Evolutionary conservation across 2,113 vertebrate genomes (phyloP).

Genomic region (Nestor notabilis): DNA sequence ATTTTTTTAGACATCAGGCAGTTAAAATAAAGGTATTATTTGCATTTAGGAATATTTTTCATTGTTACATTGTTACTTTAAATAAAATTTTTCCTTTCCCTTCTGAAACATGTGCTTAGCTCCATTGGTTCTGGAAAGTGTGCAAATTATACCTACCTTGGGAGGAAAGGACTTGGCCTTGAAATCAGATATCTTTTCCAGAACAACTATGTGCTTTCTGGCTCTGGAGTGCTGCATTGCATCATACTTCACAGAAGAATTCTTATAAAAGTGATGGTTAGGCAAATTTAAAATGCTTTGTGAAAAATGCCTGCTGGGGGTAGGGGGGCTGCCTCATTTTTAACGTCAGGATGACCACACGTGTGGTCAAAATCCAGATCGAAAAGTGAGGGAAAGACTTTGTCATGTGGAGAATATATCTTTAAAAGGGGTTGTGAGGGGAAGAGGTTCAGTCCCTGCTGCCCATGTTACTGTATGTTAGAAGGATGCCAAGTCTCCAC

Average conservation of each 20-base stretch:
- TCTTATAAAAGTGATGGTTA: neutral
- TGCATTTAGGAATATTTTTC: neutral
- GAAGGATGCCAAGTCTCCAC: neutral
- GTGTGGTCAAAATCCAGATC: neutral
- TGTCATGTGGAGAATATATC: neutral
- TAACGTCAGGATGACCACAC: neutral
- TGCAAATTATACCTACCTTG: slow-evolving; percentile 10
- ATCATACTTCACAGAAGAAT: slow-evolving; percentile 7
- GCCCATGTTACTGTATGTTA: neutral
- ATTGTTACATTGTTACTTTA: neutral
- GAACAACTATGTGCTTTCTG: neutral
- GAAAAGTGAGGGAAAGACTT: neutral
- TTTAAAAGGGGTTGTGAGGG: neutral
- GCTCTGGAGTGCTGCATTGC: neutral
- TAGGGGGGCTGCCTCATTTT: neutral
- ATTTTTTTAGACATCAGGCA: neutral
- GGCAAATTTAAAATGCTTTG: neutral
- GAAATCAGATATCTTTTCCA: slow-evolving; percentile 26
- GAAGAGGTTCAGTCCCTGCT: neutral
- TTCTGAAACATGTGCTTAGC: neutral
- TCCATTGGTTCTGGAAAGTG: neutral
- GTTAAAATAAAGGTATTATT: neutral
- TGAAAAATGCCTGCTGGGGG: neutral
- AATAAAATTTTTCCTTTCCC: neutral
- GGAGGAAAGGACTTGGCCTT: slow-evolving; percentile 26